A percentile compares a stretch with the other conserved stretches of the same genome.
Evolutionary conservation across 2,888 invertebrate species (phyloP).

Genomic region (Thera britannica): DNA sequence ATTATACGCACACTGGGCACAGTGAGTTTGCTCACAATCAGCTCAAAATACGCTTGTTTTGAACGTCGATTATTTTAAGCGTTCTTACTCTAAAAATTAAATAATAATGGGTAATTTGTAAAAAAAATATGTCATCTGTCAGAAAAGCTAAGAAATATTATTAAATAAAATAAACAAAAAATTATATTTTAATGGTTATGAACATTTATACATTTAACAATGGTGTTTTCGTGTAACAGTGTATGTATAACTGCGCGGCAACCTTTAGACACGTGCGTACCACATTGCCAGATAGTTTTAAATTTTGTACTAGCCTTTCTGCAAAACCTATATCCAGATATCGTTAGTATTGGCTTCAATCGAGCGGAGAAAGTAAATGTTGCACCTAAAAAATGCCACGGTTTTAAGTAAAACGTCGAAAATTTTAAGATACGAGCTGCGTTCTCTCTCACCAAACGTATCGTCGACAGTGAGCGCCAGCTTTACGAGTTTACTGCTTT

Average conservation of each 20-base stretch:
- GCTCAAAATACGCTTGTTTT: no score
- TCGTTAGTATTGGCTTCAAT: conserved; percentile 18
- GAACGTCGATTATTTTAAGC: no score
- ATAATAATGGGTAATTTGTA: no score
- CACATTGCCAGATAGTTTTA: conserved; percentile 22
- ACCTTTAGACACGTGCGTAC: conserved; percentile 1
- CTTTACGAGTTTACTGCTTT: no score
- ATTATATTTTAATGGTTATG: conserved; percentile 15
- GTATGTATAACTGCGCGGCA: conserved; percentile 25
- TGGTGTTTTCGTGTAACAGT: not conserved
- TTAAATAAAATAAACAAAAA: not conserved
- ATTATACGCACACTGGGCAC: no score
- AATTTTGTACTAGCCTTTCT: conserved; percentile 1
- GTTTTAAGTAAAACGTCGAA: not conserved
- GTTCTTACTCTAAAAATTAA: no score
- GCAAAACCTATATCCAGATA: conserved; percentile 20
- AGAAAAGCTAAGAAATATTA: no score
- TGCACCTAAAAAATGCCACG: conserved; percentile 12
- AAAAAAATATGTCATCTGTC: no score
- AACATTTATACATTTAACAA: conserved; percentile 14
- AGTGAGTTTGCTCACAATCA: no score
- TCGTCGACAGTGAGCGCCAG: no score
- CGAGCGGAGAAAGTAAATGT: conserved; percentile 13
- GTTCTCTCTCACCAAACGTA: no score
- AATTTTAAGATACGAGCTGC: no score